phyloP scores from a whole-genome alignment of 1,140 invertebrate species.

The Chrysomallon squamiferum region DNA sequence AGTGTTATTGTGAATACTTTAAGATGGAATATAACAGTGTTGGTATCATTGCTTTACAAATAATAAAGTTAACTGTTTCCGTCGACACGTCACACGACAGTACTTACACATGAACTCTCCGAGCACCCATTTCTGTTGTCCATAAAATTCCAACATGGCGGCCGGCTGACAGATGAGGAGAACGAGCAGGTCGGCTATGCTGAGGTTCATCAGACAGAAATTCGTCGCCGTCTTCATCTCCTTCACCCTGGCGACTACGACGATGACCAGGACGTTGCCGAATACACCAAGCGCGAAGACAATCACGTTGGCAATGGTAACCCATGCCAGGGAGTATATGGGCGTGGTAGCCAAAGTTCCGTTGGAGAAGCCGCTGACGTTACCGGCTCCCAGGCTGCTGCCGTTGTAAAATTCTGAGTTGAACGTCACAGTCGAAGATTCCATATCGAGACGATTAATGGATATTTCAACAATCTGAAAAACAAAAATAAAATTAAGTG shows the following conservation, averaged over 20 bases:
- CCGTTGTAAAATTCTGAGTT: no score
- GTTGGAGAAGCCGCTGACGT: no score
- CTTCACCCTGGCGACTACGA: slow-evolving; percentile 88
- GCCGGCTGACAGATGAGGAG: slow-evolving; percentile 46
- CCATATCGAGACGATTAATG: no score
- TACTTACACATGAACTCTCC: slow-evolving; percentile 50
- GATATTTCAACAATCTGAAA: no score
- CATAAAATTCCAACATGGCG: slow-evolving; percentile 43
- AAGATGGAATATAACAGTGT: no score
- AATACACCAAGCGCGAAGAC: slow-evolving; percentile 86
- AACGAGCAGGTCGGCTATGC: slow-evolving; percentile 45
- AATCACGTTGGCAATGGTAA: slow-evolving; percentile 80
- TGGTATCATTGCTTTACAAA: no score
- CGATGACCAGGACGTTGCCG: slow-evolving; percentile 88
- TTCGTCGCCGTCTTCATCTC: slow-evolving; percentile 95
- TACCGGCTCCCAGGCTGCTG: no score
- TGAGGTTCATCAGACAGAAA: slow-evolving; percentile 75
- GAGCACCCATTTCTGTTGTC: slow-evolving; percentile 45
- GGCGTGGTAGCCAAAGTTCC: slow-evolving; percentile 62
- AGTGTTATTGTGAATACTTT: no score
- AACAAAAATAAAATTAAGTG: no score
- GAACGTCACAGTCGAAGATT: no score
- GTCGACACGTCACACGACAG: no score
- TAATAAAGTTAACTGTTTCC: no score
- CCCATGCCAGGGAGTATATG: slow-evolving; percentile 81